These are phyloP conservation scores for Cherax destructor DNA, from an alignment of 1,140 invertebrate species.

Conservation along the genomic window DNA sequence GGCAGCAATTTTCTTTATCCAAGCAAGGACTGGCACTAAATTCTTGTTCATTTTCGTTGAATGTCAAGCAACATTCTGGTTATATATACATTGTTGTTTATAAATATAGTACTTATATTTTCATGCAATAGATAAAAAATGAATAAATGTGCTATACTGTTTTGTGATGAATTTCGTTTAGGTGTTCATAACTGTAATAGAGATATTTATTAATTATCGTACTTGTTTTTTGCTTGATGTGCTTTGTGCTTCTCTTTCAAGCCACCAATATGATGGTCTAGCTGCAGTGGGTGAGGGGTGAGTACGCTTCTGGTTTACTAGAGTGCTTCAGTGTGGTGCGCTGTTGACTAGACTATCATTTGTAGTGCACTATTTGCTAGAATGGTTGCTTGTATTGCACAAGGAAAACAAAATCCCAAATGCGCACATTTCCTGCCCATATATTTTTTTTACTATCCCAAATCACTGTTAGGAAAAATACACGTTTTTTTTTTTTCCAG, in stretches of 20 bases:
- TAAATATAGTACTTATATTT: too few relatives aligned
- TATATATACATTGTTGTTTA: too few relatives aligned
- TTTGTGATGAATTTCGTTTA: neutral
- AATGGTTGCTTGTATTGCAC: too few relatives aligned
- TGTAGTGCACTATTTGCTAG: too few relatives aligned
- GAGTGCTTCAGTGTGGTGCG: neutral
- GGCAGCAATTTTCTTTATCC: too few relatives aligned
- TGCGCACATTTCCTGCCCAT: too few relatives aligned
- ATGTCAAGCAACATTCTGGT: neutral
- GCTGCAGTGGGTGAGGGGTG: conserved; percentile 62
- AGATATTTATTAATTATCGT: neutral
- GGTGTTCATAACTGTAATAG: neutral
- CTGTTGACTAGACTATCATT: too few relatives aligned
- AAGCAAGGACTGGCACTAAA: neutral
- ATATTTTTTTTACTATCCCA: too few relatives aligned
- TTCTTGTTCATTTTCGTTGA: neutral
- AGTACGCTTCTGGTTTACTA: conserved; percentile 28
- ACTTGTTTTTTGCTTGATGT: conserved; percentile 49
- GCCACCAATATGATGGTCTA: conserved; percentile 64
- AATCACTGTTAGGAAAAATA: too few relatives aligned
- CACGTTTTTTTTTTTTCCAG: too few relatives aligned
- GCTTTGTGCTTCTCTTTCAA: conserved; percentile 63
- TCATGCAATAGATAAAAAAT: too few relatives aligned
- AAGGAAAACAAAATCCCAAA: too few relatives aligned
- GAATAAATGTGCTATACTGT: neutral